Evolutionary conservation across 2,888 invertebrate genomes (phyloP).

Genomic region (Drosophila mercatorum): DNA sequence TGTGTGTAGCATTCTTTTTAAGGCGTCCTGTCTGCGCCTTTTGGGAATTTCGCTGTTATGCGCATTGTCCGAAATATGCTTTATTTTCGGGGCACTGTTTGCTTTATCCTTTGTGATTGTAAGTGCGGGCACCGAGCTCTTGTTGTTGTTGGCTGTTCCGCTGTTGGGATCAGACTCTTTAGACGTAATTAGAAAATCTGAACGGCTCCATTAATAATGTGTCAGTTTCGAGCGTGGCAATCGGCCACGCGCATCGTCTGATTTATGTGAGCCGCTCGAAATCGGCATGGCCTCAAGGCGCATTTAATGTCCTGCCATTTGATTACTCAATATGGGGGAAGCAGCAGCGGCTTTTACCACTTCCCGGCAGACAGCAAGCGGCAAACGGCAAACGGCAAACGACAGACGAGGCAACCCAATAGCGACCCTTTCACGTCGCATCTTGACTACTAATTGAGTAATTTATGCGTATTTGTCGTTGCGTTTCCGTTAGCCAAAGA

Average conservation of each 20-base stretch:
- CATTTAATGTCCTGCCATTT: conserved; percentile 65
- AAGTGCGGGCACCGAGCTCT: neutral
- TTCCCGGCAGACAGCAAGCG: conserved; percentile 21
- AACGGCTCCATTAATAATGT: conserved; percentile 52
- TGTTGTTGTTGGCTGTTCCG: neutral
- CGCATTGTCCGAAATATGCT: conserved; percentile 32
- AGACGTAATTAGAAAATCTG: conserved; percentile 59
- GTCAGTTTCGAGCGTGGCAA: conserved; percentile 39
- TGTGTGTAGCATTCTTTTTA: conserved; percentile 28
- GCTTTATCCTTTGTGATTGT: conserved; percentile 20
- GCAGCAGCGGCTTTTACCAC: conserved; percentile 46
- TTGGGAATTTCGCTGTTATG: conserved; percentile 26
- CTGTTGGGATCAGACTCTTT: conserved; percentile 12
- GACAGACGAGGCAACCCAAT: conserved; percentile 11
- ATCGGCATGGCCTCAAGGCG: conserved; percentile 13
- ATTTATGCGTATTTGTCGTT: conserved; percentile 74
- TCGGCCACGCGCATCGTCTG: conserved; percentile 32
- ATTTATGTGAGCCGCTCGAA: conserved; percentile 32
- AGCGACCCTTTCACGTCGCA: conserved; percentile 46
- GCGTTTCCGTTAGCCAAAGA: conserved; percentile 45
- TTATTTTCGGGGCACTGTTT: conserved; percentile 32
- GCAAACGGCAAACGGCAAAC: conserved; percentile 23
- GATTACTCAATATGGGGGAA: conserved; percentile 64
- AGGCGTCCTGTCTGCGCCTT: conserved; percentile 18
- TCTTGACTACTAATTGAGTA: conserved; percentile 76